phyloP scores from a whole-genome alignment of 2,113 vertebrate genomes.

The Muntiacus reevesi region DNA sequence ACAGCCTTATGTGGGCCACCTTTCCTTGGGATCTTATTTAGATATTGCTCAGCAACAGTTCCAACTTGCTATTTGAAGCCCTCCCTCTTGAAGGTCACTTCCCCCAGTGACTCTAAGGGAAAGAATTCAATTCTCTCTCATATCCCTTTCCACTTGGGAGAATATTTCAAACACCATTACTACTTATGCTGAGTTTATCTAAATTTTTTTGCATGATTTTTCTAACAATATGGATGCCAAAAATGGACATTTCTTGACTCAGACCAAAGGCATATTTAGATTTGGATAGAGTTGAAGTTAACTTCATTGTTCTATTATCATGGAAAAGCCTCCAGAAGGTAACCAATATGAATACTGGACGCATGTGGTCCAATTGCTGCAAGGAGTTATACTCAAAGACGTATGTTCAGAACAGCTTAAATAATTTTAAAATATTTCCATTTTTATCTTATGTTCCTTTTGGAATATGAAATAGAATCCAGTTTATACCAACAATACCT shows the following conservation, averaged over 20 bases:
- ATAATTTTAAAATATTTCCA: not conserved
- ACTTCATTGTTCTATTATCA: not conserved
- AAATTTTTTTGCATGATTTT: not conserved
- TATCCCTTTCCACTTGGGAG: not conserved
- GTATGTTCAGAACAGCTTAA: not conserved
- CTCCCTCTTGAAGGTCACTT: not conserved
- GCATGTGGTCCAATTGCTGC: not conserved
- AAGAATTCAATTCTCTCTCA: not conserved
- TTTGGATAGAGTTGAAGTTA: not conserved
- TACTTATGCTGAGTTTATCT: not conserved
- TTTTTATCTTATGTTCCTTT: not conserved
- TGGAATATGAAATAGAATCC: not conserved
- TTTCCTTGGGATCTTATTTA: not conserved
- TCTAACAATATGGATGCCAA: not conserved
- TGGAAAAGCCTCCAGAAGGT: not conserved
- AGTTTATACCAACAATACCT: not conserved
- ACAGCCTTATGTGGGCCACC: not conserved
- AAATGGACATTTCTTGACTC: not conserved
- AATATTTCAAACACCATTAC: not conserved
- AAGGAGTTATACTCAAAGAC: not conserved
- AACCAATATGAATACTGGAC: not conserved
- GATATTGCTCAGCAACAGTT: not conserved
- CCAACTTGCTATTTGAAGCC: not conserved
- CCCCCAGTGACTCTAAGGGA: not conserved
- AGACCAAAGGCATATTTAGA: not conserved